Evolutionary conservation across 2,113 vertebrate genomes (phyloP).

Genomic region (Alethe diademata): DNA sequence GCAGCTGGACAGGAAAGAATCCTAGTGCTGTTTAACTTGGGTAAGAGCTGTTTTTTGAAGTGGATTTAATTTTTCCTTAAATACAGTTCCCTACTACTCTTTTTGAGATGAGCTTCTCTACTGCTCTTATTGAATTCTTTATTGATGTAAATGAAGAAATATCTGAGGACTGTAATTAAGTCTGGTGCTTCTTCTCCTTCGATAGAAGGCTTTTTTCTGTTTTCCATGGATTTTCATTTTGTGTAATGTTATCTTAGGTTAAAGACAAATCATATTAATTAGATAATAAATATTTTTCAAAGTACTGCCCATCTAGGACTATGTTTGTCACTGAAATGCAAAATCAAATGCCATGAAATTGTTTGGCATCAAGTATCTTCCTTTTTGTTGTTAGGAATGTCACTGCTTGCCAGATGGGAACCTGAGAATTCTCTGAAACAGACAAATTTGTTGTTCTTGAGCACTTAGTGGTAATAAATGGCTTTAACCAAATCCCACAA

Average conservation of each 20-base stretch:
- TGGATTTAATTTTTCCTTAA: not conserved
- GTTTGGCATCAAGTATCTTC: not conserved
- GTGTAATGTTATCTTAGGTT: not conserved
- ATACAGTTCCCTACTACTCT: not conserved
- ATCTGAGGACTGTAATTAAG: not conserved
- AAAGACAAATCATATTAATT: not conserved
- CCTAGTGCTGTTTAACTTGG: not conserved
- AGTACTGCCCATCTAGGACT: not conserved
- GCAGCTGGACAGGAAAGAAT: not conserved
- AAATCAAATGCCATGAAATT: conserved; percentile 1
- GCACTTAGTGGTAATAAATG: not conserved
- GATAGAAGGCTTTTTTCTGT: not conserved
- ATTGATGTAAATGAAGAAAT: not conserved
- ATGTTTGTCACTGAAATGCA: not conserved
- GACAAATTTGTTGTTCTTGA: not conserved
- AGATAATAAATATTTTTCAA: not conserved
- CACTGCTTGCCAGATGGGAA: not conserved
- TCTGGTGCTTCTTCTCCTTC: not conserved
- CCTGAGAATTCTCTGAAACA: not conserved
- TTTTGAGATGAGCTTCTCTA: not conserved
- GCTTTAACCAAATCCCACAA: not conserved
- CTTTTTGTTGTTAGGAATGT: conserved; percentile 27
- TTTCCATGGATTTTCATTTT: not conserved
- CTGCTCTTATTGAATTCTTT: not conserved
- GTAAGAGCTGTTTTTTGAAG: not conserved